phyloP scores from a whole-genome alignment of 2,797 vertebrate genomes.

The Sphenodon punctatus region DNA sequence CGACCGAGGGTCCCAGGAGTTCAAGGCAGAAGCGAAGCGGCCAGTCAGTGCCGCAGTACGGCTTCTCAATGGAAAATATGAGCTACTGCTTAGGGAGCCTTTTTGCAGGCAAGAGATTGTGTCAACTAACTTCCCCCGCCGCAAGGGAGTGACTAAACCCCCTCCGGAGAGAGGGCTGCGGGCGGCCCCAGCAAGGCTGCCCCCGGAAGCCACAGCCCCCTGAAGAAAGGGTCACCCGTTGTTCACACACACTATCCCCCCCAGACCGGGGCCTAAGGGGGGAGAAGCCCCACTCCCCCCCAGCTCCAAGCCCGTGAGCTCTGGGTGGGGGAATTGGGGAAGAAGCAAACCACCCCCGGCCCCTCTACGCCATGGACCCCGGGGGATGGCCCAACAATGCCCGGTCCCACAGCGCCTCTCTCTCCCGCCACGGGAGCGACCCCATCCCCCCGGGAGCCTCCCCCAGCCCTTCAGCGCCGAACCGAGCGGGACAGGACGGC shows the following conservation, averaged over 20 bases:
- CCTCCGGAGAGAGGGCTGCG: too few relatives aligned
- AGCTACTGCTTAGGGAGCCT: too few relatives aligned
- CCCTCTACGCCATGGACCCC: too few relatives aligned
- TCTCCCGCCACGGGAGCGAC: accelerated
- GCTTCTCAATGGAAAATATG: background rate
- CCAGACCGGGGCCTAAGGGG: too few relatives aligned
- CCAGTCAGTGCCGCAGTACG: background rate
- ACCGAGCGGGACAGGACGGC: constrained; percentile 8
- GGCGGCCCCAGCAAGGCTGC: background rate
- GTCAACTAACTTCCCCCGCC: background rate
- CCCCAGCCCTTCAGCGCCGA: background rate
- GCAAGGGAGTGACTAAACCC: background rate
- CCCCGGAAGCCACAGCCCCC: background rate
- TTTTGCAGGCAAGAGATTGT: too few relatives aligned
- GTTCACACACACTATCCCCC: too few relatives aligned
- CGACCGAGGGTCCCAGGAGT: background rate
- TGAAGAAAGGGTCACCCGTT: too few relatives aligned
- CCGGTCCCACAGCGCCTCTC: background rate
- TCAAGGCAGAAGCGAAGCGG: background rate
- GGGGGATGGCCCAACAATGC: too few relatives aligned
- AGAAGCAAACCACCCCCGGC: too few relatives aligned
- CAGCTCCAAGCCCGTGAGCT: too few relatives aligned
- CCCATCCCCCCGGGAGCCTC: accelerated
- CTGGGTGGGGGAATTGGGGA: too few relatives aligned
- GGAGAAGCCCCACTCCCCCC: too few relatives aligned